Evolutionary conservation across 92 coral and sea anemone genomes (phyloP), one percentile per base, ranked within the genome.

Genomic region (Parazoanthus atlanticus): DNA sequence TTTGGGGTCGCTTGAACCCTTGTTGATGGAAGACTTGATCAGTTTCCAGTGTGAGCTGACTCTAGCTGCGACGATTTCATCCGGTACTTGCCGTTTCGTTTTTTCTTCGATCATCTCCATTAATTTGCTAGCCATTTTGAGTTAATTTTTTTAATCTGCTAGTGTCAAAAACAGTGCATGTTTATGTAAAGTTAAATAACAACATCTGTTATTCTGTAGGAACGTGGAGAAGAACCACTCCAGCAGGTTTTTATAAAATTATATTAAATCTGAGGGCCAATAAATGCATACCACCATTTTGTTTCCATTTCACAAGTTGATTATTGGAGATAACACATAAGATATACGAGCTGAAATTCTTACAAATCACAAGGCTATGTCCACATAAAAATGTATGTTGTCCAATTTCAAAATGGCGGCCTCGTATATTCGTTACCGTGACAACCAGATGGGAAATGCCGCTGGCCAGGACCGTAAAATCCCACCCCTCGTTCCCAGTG

Each of bases 21-120:
- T 54, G 49, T 61, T 61, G 72, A 81, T 58, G 46, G 72, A 58
- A 4, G 71, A 16, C 46, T 81, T 81, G 43, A 81, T 56, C 26
- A 81, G 46, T 56, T 81, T 58, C 85, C 85, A 81, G 21, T 81
- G 85, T n/a, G 85, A 81, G 72, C 85, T 81, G 19, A 81, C 85
- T 58, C 6, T 56, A 12, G 85, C 85, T 23, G 47, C 84, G 19
- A 10, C 15, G 5, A 80, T 26, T 33, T 80, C 85, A 8, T 81
- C 85, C 32, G 85, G 85, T 26, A 81, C 2, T 81, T 58, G 85
- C 34, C 82, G 85, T 54, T 61, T 56, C 16, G 85, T 81, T 31
- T 32, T 81, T 56, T 61, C 70, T 56, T 61, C 72, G 74, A 81
- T 81, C 73, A 81, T 81, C 41, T 58, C 74, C 85, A 81, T 58